A percentile compares a stretch with the other conserved stretches of the same genome.
phyloP scores from a whole-genome alignment of 2,888 invertebrate genomes.

The Mesorhabditis belari region DNA sequence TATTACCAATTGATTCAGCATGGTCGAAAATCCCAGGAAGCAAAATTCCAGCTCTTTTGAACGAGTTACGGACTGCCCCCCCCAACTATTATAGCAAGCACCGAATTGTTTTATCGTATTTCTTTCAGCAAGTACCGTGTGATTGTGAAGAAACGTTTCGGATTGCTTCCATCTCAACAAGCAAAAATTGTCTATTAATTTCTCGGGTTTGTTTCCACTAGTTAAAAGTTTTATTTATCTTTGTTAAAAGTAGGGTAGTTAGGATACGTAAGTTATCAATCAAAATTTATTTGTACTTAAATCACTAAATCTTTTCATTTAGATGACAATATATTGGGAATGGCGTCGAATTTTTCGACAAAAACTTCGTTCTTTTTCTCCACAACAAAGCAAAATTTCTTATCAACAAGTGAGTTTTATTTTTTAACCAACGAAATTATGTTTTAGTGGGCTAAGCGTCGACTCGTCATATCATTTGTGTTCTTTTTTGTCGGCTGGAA shows the following conservation, averaged over 20 bases:
- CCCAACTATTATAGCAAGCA: too few relatives aligned
- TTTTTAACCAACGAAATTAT: not conserved
- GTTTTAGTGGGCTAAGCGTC: constrained; percentile 36
- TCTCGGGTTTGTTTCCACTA: not conserved
- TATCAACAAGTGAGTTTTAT: constrained; percentile 32
- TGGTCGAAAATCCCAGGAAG: too few relatives aligned
- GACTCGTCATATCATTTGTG: constrained; percentile 39
- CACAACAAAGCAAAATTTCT: constrained; percentile 23
- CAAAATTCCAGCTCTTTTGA: too few relatives aligned
- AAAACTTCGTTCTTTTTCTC: constrained; percentile 30
- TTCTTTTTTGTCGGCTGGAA: constrained; percentile 46
- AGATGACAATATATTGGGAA: constrained; percentile 32
- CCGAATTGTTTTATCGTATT: not conserved
- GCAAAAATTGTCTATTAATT: constrained; percentile 56
- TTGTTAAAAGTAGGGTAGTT: not conserved
- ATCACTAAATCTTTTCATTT: not conserved
- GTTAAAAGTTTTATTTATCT: not conserved
- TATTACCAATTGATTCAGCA: constrained; percentile 39
- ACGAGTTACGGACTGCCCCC: too few relatives aligned
- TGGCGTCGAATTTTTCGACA: constrained; percentile 36
- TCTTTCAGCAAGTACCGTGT: constrained; percentile 70
- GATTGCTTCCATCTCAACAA: constrained; percentile 76
- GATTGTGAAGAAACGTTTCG: constrained; percentile 80
- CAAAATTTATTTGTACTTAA: not conserved
- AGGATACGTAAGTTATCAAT: not conserved